Evolutionary conservation across 2,113 vertebrate species (phyloP), one percentile per base, ranked within the genome.

Genomic region (Bos indicus): DNA sequence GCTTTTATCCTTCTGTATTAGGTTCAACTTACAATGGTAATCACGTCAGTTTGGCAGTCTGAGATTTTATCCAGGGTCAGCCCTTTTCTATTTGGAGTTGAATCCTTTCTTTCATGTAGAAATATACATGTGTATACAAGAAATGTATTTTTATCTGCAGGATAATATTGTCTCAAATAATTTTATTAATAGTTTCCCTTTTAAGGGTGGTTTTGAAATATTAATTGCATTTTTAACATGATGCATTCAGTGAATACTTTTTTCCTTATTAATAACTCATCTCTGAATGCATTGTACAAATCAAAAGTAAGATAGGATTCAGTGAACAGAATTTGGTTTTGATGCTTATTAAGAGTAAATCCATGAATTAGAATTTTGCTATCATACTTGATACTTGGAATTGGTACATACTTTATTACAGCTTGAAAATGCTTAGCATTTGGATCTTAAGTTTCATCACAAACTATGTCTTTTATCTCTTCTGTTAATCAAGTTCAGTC

Each of bases 81-180:
- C 86, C 91, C 89, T 98, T 95, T 97, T 96, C 91, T 96, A 3
- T 97, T 94, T 80, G 95, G 71, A 94, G 78, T 91, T 93, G 97
- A 97, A 93, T 93, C 95, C 83, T 96, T 88, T 97, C 96, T 98
- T 97, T 97, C 97, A 93, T 96, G 91, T 98, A 98, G 97, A 93
- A 96, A 97, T 95, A 97, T 97, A 95, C 97, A 95, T 94, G 94
- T 95, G 91, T 94, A 93, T 89, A 98, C 21, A 97, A 97, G 96
- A 98, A 97, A 85, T 97, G 95, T 97, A 97, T 98, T 98, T 98
- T 98, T 98, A 97, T 95, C 94, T 84, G 78, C 91, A 98, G 97
- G 64, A 94, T 96, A 77, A 94, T 97, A 97, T 54, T 97, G 95
- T 91, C 92, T 97, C 94, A 90, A 87, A 90, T 96, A 94, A 97